phyloP scores from a whole-genome alignment of 1,140 invertebrate genomes.

The Aphidius gifuensis region DNA sequence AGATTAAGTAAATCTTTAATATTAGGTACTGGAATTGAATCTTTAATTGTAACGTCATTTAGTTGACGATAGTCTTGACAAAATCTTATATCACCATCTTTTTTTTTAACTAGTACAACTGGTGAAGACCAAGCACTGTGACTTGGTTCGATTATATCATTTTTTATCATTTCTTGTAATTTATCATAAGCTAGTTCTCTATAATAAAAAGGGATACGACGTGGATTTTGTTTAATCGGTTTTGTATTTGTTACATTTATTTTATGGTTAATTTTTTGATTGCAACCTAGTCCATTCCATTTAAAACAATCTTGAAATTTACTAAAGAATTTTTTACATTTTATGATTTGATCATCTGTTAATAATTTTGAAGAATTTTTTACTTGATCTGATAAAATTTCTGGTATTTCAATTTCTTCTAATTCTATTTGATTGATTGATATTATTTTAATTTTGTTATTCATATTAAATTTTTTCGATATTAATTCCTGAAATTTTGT shows the following conservation, averaged over 20 bases:
- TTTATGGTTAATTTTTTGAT: constrained; percentile 9
- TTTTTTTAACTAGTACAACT: constrained; percentile 48
- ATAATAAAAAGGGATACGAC: constrained; percentile 11
- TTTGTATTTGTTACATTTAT: constrained; percentile 12
- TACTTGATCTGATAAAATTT: neutral
- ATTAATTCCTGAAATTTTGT: neutral
- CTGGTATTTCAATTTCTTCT: neutral
- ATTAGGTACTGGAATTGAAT: constrained; percentile 29
- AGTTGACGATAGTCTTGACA: constrained; percentile 52
- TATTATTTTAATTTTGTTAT: neutral
- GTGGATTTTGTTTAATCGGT: constrained; percentile 12
- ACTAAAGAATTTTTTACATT: neutral
- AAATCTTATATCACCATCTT: constrained; percentile 46
- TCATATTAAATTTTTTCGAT: constrained; percentile 1
- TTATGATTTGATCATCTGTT: neutral
- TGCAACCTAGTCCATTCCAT: constrained; percentile 11
- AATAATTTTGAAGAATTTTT: neutral
- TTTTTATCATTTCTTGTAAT: constrained; percentile 21
- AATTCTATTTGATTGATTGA: neutral
- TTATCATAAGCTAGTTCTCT: constrained; percentile 29
- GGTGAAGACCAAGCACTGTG: constrained; percentile 25
- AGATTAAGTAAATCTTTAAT: constrained; percentile 32
- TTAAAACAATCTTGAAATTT: neutral
- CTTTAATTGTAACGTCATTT: constrained; percentile 46
- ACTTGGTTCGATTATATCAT: constrained; percentile 19